Evolutionary conservation across 2,113 vertebrate species (phyloP).

Genomic region (Amazona vittata): DNA sequence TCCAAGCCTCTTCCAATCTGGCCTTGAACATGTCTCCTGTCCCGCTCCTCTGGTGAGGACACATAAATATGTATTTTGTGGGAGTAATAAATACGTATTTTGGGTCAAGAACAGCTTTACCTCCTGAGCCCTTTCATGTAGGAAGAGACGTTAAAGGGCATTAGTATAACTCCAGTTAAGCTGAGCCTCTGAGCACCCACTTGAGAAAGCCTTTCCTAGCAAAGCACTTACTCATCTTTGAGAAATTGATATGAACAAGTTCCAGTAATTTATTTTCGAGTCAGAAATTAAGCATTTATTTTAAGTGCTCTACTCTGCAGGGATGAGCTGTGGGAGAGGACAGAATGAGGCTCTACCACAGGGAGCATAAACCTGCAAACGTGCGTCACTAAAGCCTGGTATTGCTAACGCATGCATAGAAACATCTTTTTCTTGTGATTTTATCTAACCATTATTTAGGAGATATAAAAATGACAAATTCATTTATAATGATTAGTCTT

Average conservation of each 20-base stretch:
- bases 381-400: background rate
- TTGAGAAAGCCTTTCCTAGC: background rate
- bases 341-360: fast-evolving
- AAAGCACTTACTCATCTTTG: fast-evolving
- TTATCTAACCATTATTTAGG: background rate
- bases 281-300: background rate
- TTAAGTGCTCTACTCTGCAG: background rate
- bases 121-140: fast-evolving
- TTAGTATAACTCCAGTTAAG: fast-evolving
- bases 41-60: fast-evolving
- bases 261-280: background rate
- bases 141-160: fast-evolving
- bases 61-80: fast-evolving
- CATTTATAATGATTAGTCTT: background rate
- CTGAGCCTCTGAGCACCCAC: fast-evolving
- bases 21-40: fast-evolving
- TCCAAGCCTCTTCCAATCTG: background rate
- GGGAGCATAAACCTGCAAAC: background rate
- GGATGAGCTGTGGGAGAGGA: background rate
- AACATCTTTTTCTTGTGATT: background rate
- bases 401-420: background rate
- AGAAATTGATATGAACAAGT: background rate
- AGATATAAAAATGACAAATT: background rate
- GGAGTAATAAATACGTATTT: fast-evolving
- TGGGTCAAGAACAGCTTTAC: background rate